phyloP scores from a whole-genome alignment of 2,888 invertebrate genomes.

The Nephrotoma appendiculata region DNA sequence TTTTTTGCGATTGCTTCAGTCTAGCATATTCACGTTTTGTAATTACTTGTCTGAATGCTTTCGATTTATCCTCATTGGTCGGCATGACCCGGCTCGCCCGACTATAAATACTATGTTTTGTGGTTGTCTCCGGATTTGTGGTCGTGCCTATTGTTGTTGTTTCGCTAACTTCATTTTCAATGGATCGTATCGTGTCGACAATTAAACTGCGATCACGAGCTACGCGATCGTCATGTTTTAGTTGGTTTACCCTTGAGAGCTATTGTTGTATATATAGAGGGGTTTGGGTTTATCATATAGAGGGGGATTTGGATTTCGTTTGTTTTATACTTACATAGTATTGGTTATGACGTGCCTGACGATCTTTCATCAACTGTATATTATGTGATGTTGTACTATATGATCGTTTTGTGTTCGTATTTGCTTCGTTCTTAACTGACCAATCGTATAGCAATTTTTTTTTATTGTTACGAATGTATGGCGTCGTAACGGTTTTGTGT shows the following conservation, averaged over 20 bases:
- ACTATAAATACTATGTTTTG: slow-evolving; percentile 8
- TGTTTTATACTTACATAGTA: neutral
- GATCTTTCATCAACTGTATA: neutral
- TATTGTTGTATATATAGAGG: neutral
- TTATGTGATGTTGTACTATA: neutral
- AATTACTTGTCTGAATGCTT: slow-evolving; percentile 16
- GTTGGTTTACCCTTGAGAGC: neutral
- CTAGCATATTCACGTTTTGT: slow-evolving; percentile 12
- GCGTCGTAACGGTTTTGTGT: neutral
- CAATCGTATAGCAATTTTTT: slow-evolving; percentile 18
- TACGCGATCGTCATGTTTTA: neutral
- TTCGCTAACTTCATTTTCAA: neutral
- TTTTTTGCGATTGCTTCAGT: slow-evolving; percentile 12
- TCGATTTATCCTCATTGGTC: slow-evolving; percentile 19
- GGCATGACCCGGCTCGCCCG: slow-evolving; percentile 23
- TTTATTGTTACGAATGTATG: slow-evolving; percentile 10
- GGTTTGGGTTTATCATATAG: neutral
- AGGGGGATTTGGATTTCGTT: neutral
- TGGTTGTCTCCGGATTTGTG: neutral
- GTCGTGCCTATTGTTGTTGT: neutral
- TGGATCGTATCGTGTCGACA: neutral
- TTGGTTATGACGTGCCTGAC: neutral
- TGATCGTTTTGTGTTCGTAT: neutral
- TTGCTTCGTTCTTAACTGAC: slow-evolving; percentile 14
- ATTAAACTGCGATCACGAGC: neutral